phyloP scores from a whole-genome alignment of 2,113 vertebrate genomes.

The Hipposideros armiger region DNA sequence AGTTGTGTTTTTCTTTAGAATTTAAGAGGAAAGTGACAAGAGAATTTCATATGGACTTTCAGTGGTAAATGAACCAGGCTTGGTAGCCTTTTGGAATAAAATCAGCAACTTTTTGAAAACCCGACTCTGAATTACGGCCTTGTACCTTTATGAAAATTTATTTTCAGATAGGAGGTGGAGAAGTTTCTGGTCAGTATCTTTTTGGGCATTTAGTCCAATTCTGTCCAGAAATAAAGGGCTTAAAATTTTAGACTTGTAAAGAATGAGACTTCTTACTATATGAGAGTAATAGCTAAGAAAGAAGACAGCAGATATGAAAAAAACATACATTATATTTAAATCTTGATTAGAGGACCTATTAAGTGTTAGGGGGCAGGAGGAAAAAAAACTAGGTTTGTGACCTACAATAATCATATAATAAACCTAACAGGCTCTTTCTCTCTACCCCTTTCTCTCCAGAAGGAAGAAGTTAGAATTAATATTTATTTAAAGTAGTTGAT shows the following conservation, averaged over 20 bases:
- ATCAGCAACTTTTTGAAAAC: slow-evolving; percentile 9
- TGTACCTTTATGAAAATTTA: slow-evolving; percentile 35
- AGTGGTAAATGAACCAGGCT: not conserved
- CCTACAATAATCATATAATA: not conserved
- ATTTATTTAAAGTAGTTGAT: slow-evolving; percentile 74
- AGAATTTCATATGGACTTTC: not conserved
- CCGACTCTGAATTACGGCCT: not conserved
- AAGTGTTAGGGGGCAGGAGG: not conserved
- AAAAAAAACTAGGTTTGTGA: not conserved
- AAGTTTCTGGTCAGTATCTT: not conserved
- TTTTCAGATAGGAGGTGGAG: slow-evolving; percentile 37
- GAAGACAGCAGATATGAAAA: slow-evolving; percentile 8
- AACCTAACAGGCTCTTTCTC: not conserved
- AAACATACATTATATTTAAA: slow-evolving; percentile 32
- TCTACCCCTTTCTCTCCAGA: not conserved
- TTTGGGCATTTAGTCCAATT: slow-evolving; percentile 39
- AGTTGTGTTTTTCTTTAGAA: slow-evolving; percentile 31
- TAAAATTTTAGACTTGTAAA: slow-evolving; percentile 30
- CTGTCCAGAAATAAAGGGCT: not conserved
- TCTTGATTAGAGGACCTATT: slow-evolving; percentile 30
- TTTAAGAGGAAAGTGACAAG: slow-evolving; percentile 1
- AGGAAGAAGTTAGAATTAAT: slow-evolving; percentile 69
- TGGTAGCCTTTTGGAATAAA: slow-evolving; percentile 31
- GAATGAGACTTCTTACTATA: not conserved
- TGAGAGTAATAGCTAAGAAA: not conserved